Evolutionary conservation across 2,888 invertebrate species (phyloP).

Genomic region (Hydriomena furcata): DNA sequence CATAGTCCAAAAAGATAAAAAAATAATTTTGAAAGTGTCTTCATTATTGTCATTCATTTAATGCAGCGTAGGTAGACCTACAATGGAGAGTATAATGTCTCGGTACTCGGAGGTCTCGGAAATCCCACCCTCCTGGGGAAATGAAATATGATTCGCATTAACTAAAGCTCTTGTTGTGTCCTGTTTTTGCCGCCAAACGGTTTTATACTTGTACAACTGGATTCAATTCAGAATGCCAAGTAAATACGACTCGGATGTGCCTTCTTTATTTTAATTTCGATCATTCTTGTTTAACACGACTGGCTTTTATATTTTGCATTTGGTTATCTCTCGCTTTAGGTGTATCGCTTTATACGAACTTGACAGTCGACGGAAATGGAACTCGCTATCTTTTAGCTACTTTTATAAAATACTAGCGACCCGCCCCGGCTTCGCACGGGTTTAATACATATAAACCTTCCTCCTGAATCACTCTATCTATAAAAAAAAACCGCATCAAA

Average conservation of each 20-base stretch:
- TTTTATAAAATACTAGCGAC: no score
- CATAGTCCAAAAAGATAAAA: neutral
- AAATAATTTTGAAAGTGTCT: constrained; percentile 37
- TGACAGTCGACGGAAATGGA: constrained; percentile 15
- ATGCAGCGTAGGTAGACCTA: constrained; percentile 51
- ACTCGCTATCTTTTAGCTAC: constrained; percentile 36
- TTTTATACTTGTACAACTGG: constrained; percentile 57
- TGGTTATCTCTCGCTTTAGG: constrained; percentile 23
- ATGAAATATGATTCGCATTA: constrained; percentile 77
- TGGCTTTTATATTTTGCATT: constrained; percentile 30
- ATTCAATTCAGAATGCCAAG: constrained; percentile 54
- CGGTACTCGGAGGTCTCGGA: constrained; percentile 52
- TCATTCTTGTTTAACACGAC: constrained; percentile 46
- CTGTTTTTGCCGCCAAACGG: constrained; percentile 65
- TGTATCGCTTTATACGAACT: constrained; percentile 7
- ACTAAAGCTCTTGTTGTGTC: constrained; percentile 69
- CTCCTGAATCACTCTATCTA: no score
- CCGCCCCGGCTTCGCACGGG: no score
- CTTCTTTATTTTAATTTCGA: constrained; percentile 51
- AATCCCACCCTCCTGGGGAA: constrained; percentile 60
- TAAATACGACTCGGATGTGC: constrained; percentile 47
- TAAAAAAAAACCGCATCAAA: no score
- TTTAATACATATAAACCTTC: no score
- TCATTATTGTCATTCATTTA: constrained; percentile 60
- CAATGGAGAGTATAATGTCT: constrained; percentile 54